Percentiles rank a stretch among this genome's conserved stretches.
phyloP scores from a whole-genome alignment of 2,797 vertebrate genomes.

The Coreius guichenoti region DNA sequence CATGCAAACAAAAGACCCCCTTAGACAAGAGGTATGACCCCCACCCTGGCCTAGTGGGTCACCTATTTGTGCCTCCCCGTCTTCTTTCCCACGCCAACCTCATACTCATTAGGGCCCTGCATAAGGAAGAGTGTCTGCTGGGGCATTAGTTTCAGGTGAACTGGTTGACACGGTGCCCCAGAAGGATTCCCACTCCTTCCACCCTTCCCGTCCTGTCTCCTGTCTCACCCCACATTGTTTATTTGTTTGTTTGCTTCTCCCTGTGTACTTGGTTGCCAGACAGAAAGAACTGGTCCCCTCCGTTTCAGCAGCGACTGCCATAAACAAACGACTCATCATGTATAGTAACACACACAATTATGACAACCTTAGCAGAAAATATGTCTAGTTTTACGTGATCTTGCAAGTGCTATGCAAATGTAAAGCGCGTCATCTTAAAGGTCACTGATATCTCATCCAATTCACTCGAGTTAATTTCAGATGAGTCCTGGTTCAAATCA shows the following conservation, averaged over 20 bases:
- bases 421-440: conserved; percentile 14
- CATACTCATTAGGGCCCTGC: conserved; percentile 84
- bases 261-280: conserved; percentile 33
- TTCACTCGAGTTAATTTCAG: not conserved
- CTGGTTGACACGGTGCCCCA: conserved; percentile 86
- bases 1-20: conserved; percentile 86
- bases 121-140: conserved; percentile 80
- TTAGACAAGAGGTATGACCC: conserved; percentile 77
- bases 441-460: conserved; percentile 13
- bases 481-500: conserved; percentile 54
- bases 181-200: conserved; percentile 81
- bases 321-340: conserved; percentile 35
- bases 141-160: conserved; percentile 96
- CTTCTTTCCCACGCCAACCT: conserved; percentile 95
- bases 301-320: not conserved
- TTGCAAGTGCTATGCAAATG: not conserved
- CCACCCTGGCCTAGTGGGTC: conserved; percentile 86
- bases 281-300: conserved; percentile 5
- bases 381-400: not conserved
- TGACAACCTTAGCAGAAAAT: not conserved
- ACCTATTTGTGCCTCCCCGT: conserved; percentile 90
- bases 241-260: conserved; percentile 43
- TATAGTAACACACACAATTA: conserved; percentile 15
- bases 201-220: conserved; percentile 83
- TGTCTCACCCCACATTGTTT: conserved; percentile 82